Evolutionary conservation across 2,113 vertebrate species (phyloP).

Genomic region (Mola mola): DNA sequence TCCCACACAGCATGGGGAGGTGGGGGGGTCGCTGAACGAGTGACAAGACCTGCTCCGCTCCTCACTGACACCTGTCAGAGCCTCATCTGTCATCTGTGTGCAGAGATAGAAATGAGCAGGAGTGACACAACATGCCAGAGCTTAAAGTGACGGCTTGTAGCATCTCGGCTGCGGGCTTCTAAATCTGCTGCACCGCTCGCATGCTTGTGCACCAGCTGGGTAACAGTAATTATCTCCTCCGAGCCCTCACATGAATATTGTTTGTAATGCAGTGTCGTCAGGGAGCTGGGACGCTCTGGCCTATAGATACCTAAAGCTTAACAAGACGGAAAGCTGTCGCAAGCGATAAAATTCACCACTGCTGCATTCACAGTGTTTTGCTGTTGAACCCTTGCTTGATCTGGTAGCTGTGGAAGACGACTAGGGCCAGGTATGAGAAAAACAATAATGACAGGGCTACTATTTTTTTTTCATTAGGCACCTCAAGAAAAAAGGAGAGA

Average conservation of each 20-base stretch:
- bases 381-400: too few relatives aligned
- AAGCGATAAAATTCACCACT: too few relatives aligned
- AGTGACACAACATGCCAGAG: conserved; percentile 95
- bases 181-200: conserved; percentile 51
- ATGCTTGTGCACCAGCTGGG: conserved; percentile 35
- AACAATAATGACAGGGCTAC: too few relatives aligned
- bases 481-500: too few relatives aligned
- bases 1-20: conserved; percentile 82
- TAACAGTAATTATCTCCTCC: conserved; percentile 61
- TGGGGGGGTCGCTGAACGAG: conserved; percentile 79
- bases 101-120: conserved; percentile 87
- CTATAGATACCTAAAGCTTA: too few relatives aligned
- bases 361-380: too few relatives aligned
- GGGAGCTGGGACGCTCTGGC: neutral
- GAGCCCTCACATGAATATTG: conserved; percentile 45
- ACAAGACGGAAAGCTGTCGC: too few relatives aligned
- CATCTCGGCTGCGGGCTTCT: conserved; percentile 49
- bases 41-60: conserved; percentile 88
- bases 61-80: conserved; percentile 86
- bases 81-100: conserved; percentile 89
- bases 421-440: too few relatives aligned
- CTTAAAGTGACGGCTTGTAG: conserved; percentile 88
- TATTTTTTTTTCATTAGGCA: too few relatives aligned
- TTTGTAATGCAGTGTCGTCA: conserved; percentile 54
- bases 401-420: too few relatives aligned